These are phyloP conservation scores for Gallinago paraguaiae DNA, from an alignment of 2,113 vertebrate genomes.

Conservation along the genomic window DNA sequence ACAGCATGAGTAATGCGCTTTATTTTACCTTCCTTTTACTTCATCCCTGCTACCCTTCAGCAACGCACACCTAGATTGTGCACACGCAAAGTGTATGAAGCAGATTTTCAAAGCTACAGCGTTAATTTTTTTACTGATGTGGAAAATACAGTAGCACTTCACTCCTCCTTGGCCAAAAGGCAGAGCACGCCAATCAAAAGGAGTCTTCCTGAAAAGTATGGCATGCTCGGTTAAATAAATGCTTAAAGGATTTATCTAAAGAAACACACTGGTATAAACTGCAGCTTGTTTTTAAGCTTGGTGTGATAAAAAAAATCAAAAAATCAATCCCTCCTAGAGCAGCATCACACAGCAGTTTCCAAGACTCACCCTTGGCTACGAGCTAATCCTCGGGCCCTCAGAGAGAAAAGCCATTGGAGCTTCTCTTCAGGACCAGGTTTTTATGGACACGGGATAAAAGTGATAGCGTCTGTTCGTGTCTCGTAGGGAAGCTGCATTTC, in stretches of 20 bases:
- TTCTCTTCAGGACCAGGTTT: not conserved
- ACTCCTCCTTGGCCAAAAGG: not conserved
- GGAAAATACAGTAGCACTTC: not conserved
- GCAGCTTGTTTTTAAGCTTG: not conserved
- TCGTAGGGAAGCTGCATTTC: not conserved
- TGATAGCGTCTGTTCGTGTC: not conserved
- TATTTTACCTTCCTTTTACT: not conserved
- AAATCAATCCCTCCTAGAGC: not conserved
- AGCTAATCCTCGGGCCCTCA: not conserved
- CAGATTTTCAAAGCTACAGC: not conserved
- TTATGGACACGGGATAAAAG: not conserved
- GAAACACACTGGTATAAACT: not conserved
- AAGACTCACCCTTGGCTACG: not conserved
- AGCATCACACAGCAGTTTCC: not conserved
- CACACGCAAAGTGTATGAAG: fast-evolving
- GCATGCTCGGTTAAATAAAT: not conserved
- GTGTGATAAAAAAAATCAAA: not conserved
- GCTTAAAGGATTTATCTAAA: not conserved
- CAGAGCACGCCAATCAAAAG: not conserved
- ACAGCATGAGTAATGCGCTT: not conserved
- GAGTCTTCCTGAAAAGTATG: not conserved
- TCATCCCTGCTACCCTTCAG: not conserved
- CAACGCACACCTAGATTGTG: not conserved
- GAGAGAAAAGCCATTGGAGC: not conserved
- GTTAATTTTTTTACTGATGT: not conserved